Evolutionary conservation across 1,140 invertebrate species (phyloP), one percentile per base, ranked within the genome.

Genomic region (Drosophila varians): DNA sequence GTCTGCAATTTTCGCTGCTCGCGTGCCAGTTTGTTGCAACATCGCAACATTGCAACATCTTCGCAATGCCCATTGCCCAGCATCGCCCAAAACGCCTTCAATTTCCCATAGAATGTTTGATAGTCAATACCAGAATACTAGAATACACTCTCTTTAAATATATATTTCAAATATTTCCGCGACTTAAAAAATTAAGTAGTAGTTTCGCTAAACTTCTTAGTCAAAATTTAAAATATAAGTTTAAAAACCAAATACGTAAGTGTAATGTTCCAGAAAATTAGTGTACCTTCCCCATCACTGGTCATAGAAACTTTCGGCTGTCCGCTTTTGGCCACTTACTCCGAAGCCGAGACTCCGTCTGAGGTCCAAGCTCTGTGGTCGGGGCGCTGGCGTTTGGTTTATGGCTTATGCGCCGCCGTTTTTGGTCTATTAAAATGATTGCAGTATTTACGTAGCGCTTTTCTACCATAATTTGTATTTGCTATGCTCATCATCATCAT

Each of bases 361-460:
- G 47, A 52, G 42, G 25, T 26, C 38, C 21, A 23, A 36, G n/a
- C 49, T 36, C 19, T 65, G 49, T 46, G 34, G 68, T 16, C 5
- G 49, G 28, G 47, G 47, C 38, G 45, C 46, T 64, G 80, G 82
- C 80, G 82, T 87, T 87, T 86, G 82, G 83, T 87, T 87, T 87
- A 87, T 87, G 82, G 82, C 64, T 87, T 87, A 87, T 87, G 82
- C 82, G 74, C 77, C 82, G 82, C 82, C 83, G 83, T 82, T 87
- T 87, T 87, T 87, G 82, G 82, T 87, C 82, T 87, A 87, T 87
- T 87, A 87, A 87, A 87, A 87, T 87, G 82, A 87, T 87, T 87
- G 82, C 82, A 87, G 82, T 87, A 87, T 87, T 87, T 87, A 87
- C 82, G 82, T 87, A 76, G 80, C 80, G 82, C 82, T 84, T 82